Base-by-base conservation (phyloP, 2,888 invertebrate genomes). In the Sesia apiformis region DNA sequence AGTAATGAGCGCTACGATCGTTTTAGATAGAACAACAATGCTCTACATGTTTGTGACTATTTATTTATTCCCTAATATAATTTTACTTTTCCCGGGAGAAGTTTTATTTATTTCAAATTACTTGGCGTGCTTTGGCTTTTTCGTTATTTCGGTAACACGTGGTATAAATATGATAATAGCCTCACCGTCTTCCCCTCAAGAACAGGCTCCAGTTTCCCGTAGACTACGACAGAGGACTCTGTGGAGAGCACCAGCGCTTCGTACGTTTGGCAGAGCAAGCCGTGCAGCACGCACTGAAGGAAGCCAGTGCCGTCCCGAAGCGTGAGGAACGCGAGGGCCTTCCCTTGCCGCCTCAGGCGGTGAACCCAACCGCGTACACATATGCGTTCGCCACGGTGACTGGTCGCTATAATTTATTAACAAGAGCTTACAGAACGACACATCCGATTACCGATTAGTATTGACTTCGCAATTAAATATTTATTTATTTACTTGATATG, bases 331-430 rank as follows among this genome's bases (percentile, higher is more conserved):
- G 97, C 95, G 52, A 99, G 88, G 0, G 94, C 90, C 73, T 97
- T 97, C 4, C 98, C 98, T 89, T 99, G 99, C 49, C 97, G 91
- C 52, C 99, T 90, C n/a, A 99, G 86, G 4, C 99, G 92, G 84
- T 99, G 99, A 1, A 97, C 97, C 99, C 99, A 99, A 6, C 98
- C 99, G 70, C 89, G 94, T 38, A 99, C 88, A 71, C 94, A 94
- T 0, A 99, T 94, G 53, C 99, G 91, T 56, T 92, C 74, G 3
- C 90, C 93, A 40, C 97, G 92, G 63, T 93, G 72, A 0, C 90
- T 76, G 23, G 73, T 77, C 38, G 90, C 91, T 91, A 62, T 41
- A n/a, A 23, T 23, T 23, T 23, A 1, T 23, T 23, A 23, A 23
- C 23, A 23, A 23, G 23, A 23, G 2, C 23, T 23, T 23, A 23